Percentiles rank a stretch among this genome's conserved stretches.
These are phyloP conservation scores for Aphyosemion australe DNA, from an alignment of 2,113 vertebrate species.

Conservation along the genomic window DNA sequence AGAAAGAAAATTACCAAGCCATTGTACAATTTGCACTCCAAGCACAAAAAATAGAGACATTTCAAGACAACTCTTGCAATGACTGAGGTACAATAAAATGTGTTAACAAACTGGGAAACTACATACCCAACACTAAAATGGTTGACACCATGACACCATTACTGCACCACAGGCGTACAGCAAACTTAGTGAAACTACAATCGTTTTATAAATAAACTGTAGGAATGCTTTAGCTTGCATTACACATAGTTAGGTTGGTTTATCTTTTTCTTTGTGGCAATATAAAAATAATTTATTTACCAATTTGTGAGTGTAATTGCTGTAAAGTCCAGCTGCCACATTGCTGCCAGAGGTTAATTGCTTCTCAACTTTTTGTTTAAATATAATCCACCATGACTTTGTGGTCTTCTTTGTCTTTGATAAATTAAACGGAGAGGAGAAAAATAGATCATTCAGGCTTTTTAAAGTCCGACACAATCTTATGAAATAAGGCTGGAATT, in stretches of 20 bases:
- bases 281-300: slow-evolving; percentile 11
- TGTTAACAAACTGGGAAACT: slow-evolving; percentile 35
- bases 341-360: slow-evolving; percentile 65
- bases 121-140: slow-evolving; percentile 21
- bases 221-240: neutral
- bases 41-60: slow-evolving; percentile 65
- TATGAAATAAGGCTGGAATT: slow-evolving; percentile 36
- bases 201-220: no score
- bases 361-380: slow-evolving; percentile 40
- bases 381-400: slow-evolving; percentile 55
- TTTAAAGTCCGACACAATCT: slow-evolving; percentile 41
- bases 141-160: slow-evolving; percentile 13
- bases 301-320: slow-evolving; percentile 21
- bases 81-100: slow-evolving; percentile 46
- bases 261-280: neutral
- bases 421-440: slow-evolving; percentile 31
- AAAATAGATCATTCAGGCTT: slow-evolving; percentile 21
- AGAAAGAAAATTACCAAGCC: slow-evolving; percentile 75
- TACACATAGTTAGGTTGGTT: neutral
- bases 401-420: slow-evolving; percentile 39
- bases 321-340: slow-evolving; percentile 27
- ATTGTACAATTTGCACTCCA: slow-evolving; percentile 70
- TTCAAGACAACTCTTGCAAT: slow-evolving; percentile 55
- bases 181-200: neutral
- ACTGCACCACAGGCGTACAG: neutral